Conservation (phyloP, 2,797 vertebrate species). For the Synanceia verrucosa region DNA sequence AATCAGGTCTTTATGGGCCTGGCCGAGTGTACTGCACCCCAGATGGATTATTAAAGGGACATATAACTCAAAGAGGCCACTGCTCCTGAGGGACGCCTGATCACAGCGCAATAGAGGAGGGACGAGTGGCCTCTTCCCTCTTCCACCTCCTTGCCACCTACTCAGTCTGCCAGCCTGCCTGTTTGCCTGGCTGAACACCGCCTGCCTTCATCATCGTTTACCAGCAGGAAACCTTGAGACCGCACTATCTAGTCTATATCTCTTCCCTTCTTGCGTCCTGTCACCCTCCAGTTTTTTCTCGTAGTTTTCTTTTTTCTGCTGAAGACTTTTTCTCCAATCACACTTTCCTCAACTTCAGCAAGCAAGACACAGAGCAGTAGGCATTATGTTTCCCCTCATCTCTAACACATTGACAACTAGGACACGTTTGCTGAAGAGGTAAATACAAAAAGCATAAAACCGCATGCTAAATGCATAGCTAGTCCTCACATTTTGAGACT, state of each 20-base stretch:
- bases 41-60: conserved; percentile 84
- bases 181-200: conserved; percentile 44
- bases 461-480: not conserved
- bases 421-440: conserved; percentile 19
- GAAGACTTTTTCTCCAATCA: not conserved
- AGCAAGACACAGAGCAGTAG: conserved; percentile 2
- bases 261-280: conserved; percentile 5
- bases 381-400: not conserved
- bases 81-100: conserved; percentile 72
- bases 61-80: conserved; percentile 82
- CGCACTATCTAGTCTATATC: conserved; percentile 22
- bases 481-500: conserved; percentile 12
- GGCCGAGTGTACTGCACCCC: conserved; percentile 66
- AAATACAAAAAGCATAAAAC: not conserved
- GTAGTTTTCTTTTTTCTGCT: not conserved
- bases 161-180: conserved; percentile 57
- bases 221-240: conserved; percentile 59
- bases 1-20: conserved; percentile 83
- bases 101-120: conserved; percentile 61
- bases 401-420: not conserved
- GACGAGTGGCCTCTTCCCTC: conserved; percentile 63
- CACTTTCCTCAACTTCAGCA: not conserved
- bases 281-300: not conserved
- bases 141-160: conserved; percentile 51
- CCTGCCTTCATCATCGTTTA: conserved; percentile 45